phyloP scores from a whole-genome alignment of 2,888 invertebrate species.

The Cyclophora punctaria region DNA sequence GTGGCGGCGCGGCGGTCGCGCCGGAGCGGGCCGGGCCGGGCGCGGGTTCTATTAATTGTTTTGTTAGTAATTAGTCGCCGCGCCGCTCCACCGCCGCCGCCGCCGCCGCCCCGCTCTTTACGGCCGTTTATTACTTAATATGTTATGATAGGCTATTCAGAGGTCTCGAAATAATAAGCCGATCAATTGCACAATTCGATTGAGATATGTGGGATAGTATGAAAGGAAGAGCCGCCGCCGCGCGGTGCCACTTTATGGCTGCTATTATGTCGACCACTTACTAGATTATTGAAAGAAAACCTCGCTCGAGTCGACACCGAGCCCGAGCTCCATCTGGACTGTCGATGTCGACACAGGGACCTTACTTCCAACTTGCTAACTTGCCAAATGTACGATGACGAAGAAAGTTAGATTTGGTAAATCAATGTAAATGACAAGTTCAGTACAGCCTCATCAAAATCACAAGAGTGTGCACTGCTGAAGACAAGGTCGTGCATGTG shows the following conservation, averaged over 20 bases:
- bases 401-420: too few relatives aligned
- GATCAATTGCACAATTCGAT: conserved; percentile 21
- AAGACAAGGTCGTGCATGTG: not conserved
- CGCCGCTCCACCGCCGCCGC: conserved; percentile 23
- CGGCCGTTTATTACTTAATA: conserved; percentile 69
- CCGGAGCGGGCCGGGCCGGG: conserved; percentile 36
- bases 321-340: too few relatives aligned
- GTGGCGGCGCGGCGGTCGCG: conserved; percentile 27
- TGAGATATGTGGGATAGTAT: conserved; percentile 32
- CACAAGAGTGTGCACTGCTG: too few relatives aligned
- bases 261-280: not conserved
- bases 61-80: conserved; percentile 60
- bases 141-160: conserved; percentile 41
- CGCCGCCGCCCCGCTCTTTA: conserved; percentile 15
- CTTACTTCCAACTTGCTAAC: too few relatives aligned
- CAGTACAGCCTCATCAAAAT: too few relatives aligned
- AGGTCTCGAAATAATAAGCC: conserved; percentile 25
- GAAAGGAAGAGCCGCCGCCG: conserved; percentile 10
- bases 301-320: not conserved
- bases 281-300: not conserved
- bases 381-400: too few relatives aligned
- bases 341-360: too few relatives aligned
- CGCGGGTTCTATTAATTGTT: conserved; percentile 58
- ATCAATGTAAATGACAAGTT: too few relatives aligned
- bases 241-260: not conserved